Base-by-base conservation (phyloP, 2,888 invertebrate species). In the Patella caerulea region DNA sequence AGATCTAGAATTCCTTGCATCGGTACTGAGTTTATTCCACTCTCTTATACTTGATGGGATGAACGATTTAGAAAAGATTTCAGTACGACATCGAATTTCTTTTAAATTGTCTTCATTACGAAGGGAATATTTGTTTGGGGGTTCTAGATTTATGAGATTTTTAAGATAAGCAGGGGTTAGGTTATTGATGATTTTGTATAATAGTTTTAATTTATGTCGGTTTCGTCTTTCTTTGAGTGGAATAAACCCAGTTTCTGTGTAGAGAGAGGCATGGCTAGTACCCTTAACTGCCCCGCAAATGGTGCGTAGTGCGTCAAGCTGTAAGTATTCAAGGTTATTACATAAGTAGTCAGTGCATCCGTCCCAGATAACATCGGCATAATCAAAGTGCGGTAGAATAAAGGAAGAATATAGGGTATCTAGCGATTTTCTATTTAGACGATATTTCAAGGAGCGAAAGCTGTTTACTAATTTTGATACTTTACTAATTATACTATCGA, bases 151-250 rank as follows among this genome's bases (percentile, higher is more conserved):
- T 65, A 65, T 65, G 65, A 29, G 29, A 29, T 65, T 19, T 7
- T 19, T 7, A 65, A 65, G 65, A 19, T 19, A 65, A 19, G 65
- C n/a, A 12, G 65, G 65, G 24, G 65, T 19, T n/a, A 19, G 24
- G 14, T 65, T 11, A 65, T 65, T n/a, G n/a, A 65, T 7, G 65
- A 65, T 65, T 19, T 65, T 65, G 24, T 65, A 65, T 7, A 65
- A 2, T 65, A 65, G 65, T 19, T 19, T 19, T 65, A 65, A 65
- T 65, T 19, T n/a, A 19, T 19, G n/a, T 12, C 19, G 7, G n/a
- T 65, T 65, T 19, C 65, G 65, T 65, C 65, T n/a, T 19, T 65
- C 65, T 65, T n/a, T 19, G 24, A 65, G 65, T 19, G 65, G 65
- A 65, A 65, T n/a, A n/a, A n/a, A 65, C 7, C 65, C n/a, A n/a